Percentiles rank a stretch among this genome's conserved stretches.
Evolutionary conservation across 2,797 vertebrate genomes (phyloP).

Genomic region (Fistularia tabacaria): DNA sequence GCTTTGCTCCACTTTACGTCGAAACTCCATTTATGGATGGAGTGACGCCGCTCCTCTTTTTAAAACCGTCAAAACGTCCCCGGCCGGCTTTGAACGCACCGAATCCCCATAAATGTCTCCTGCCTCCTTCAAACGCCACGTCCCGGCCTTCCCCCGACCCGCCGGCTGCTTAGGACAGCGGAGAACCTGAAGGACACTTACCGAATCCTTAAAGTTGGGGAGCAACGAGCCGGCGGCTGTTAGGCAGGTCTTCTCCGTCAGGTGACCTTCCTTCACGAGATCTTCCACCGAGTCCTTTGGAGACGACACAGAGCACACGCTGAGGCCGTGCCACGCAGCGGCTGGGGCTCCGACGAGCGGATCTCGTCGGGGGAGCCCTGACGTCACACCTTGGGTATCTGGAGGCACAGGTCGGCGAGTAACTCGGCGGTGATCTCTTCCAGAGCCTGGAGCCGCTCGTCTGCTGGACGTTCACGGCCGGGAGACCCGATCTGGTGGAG

Average conservation of each 20-base stretch:
- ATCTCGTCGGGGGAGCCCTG: not conserved
- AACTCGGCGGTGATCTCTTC: constrained; percentile 87
- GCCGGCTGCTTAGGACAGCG: no score
- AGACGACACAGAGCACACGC: not conserved
- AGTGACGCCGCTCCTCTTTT: no score
- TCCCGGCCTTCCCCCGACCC: no score
- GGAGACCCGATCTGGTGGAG: constrained; percentile 66
- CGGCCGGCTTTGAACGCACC: no score
- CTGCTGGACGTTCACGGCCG: constrained; percentile 50
- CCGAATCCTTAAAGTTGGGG: constrained; percentile 76
- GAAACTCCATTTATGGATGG: no score
- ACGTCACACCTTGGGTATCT: constrained; percentile 79
- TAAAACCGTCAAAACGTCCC: no score
- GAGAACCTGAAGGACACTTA: constrained; percentile 61
- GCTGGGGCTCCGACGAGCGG: no score
- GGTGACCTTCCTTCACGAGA: constrained; percentile 77
- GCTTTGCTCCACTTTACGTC: no score
- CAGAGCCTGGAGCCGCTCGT: constrained; percentile 83
- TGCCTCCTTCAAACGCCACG: no score
- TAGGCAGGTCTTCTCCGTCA: constrained; percentile 80
- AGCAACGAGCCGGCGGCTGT: constrained; percentile 78
- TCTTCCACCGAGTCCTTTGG: constrained; percentile 77
- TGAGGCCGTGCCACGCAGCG: no score
- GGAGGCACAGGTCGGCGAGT: constrained; percentile 80
- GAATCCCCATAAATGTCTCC: no score